Base-by-base conservation (phyloP, 2,797 vertebrate species). In the Gymnodraco acuticeps region DNA sequence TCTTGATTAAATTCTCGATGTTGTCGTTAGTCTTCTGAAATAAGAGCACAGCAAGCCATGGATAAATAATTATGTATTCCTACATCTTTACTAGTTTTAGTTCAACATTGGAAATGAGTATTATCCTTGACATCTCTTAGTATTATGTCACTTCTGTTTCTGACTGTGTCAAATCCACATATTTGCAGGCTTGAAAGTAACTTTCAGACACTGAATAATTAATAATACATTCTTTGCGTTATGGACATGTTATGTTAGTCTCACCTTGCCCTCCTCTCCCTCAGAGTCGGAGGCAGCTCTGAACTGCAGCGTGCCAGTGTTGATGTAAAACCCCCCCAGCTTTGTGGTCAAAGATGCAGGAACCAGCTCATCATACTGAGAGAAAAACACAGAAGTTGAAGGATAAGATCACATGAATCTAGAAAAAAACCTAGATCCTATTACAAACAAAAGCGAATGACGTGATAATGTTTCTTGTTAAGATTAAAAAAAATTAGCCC, bases 301-400 rank as follows among this genome's bases (percentile, higher is more conserved):
- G 93, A 99, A 99, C 91, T 99, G 98, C 89, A 99, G 89, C 0
- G 96, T 99, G 65, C 98, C 98, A 1, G 97, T 98, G 92, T 99
- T 99, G 93, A 99, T 98, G 88, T 99, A 99, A 94, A 99, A 99
- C 15, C 98, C 98, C 75, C 98, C 98, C 11, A 98, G 96, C 92
- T 99, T 99, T 79, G 98, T 99, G 91, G 95, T 98, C 81, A 99
- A 91, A 68, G 98, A 99, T 54, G 98, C 98, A 58, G 98, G 98
- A 80, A 99, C 98, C 91, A 99, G 96, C 93, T 99, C 98, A 68
- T 99, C 98, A 74, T 99, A 99, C 97, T 99, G 88, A 65, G 66
- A 51, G 1, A 86, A 85, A 55, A 87, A 81, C 15, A 68, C 51
- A 77, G 55, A 76, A 75, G 77, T 66, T 58, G 58, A 33, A 45